phyloP scores from a whole-genome alignment of 2,888 invertebrate species.

The Therioaphis trifolii region DNA sequence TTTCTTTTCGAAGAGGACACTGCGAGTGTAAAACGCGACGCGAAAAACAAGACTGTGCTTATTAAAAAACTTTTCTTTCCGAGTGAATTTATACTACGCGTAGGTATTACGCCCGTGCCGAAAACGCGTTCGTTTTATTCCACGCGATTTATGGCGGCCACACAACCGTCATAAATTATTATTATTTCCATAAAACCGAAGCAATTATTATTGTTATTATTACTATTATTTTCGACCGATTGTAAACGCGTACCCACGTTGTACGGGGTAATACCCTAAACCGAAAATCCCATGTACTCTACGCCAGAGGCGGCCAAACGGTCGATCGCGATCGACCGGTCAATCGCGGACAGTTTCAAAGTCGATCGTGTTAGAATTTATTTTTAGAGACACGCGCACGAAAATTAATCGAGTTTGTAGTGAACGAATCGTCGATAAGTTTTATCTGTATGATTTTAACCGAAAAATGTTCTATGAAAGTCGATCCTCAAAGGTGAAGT shows the following conservation, averaged over 20 bases:
- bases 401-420: too few species aligned
- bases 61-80: conserved; percentile 54
- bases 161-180: background rate
- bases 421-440: too few species aligned
- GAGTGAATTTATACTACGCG: conserved; percentile 32
- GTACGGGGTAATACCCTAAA: background rate
- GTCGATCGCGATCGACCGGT: too few species aligned
- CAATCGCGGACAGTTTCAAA: too few species aligned
- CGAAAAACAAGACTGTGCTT: conserved; percentile 37
- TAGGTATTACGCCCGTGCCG: background rate
- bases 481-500: too few species aligned
- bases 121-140: background rate
- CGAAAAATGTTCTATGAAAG: too few species aligned
- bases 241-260: background rate
- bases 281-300: background rate
- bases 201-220: background rate
- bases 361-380: too few species aligned
- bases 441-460: too few species aligned
- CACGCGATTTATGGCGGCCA: background rate
- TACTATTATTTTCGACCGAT: background rate
- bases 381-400: too few species aligned
- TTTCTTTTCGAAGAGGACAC: conserved; percentile 22
- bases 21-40: background rate
- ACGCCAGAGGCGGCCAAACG: too few species aligned
- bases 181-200: background rate